These are phyloP conservation scores for Noctilio leporinus DNA, from an alignment of 2,113 vertebrate species.

Conservation along the genomic window DNA sequence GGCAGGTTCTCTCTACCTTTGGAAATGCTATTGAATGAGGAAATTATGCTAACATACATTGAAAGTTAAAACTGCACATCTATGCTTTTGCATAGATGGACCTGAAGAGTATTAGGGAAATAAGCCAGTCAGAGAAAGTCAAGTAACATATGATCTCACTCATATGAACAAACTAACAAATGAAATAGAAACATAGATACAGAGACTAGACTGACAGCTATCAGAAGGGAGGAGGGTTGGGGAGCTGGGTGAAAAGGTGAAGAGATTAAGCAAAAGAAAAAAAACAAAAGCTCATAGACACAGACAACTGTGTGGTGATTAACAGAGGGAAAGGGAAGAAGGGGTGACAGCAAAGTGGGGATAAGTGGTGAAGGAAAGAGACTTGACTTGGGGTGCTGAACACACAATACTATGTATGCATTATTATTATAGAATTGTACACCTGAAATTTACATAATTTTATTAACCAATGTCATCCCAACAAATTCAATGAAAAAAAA, in stretches of 20 bases:
- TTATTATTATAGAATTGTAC: background rate
- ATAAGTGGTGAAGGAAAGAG: background rate
- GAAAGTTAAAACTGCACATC: slow-evolving; percentile 55
- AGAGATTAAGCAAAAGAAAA: background rate
- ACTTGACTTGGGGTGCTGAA: background rate
- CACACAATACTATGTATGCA: background rate
- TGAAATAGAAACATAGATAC: background rate
- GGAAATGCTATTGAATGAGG: slow-evolving; percentile 59
- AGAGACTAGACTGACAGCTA: background rate
- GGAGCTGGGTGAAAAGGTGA: background rate
- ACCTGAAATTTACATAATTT: background rate
- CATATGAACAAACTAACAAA: background rate
- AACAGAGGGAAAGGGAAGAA: background rate
- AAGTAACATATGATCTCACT: background rate
- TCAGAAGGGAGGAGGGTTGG: background rate
- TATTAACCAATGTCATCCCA: background rate
- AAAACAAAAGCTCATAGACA: background rate
- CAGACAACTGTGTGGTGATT: background rate
- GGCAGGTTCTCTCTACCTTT: slow-evolving; percentile 32
- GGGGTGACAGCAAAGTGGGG: too few species aligned
- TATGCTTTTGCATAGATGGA: background rate
- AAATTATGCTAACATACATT: slow-evolving; percentile 63
- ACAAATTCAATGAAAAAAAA: too few species aligned
- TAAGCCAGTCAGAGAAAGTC: background rate
- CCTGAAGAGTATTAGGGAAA: background rate